A percentile compares a stretch with the other conserved stretches of the same genome.
These are phyloP conservation scores for Macropus fuliginosus DNA, from an alignment of 2,797 vertebrate species.

Conservation along the genomic window DNA sequence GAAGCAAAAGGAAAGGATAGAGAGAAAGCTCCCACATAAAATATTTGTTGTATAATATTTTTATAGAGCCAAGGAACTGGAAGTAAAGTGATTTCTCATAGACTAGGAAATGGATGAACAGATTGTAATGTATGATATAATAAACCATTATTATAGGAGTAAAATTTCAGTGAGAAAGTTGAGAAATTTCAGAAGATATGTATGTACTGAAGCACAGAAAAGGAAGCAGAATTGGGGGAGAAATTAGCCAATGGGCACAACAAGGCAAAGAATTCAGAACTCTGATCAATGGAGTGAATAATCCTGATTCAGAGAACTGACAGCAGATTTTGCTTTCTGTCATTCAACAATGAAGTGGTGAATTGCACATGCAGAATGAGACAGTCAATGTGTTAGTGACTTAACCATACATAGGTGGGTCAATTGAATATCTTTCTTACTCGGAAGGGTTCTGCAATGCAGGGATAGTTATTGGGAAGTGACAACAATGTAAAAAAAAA, in stretches of 20 bases:
- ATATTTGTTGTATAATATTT: not conserved
- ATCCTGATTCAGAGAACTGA: not conserved
- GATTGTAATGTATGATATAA: not conserved
- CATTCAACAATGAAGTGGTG: not conserved
- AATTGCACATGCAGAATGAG: not conserved
- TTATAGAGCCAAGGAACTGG: not conserved
- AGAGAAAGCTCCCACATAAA: not conserved
- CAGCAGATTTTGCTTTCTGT: not conserved
- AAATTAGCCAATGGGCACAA: not conserved
- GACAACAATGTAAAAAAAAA: no score
- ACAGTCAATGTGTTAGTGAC: not conserved
- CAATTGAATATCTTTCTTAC: not conserved
- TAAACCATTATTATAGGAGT: not conserved
- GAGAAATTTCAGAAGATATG: not conserved
- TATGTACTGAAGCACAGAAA: not conserved
- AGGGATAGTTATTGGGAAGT: no score
- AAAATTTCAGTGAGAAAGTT: not conserved
- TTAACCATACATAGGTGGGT: not conserved
- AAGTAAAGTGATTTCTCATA: not conserved
- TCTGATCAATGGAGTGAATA: not conserved
- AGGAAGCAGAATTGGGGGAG: not conserved
- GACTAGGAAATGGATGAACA: not conserved
- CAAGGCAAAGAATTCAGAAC: no score
- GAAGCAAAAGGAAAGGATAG: not conserved
- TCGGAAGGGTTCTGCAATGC: not conserved